Percentiles rank a stretch among this genome's conserved stretches.
Evolutionary conservation across 1,140 invertebrate genomes (phyloP).

Genomic region (Heterodera carotae): DNA sequence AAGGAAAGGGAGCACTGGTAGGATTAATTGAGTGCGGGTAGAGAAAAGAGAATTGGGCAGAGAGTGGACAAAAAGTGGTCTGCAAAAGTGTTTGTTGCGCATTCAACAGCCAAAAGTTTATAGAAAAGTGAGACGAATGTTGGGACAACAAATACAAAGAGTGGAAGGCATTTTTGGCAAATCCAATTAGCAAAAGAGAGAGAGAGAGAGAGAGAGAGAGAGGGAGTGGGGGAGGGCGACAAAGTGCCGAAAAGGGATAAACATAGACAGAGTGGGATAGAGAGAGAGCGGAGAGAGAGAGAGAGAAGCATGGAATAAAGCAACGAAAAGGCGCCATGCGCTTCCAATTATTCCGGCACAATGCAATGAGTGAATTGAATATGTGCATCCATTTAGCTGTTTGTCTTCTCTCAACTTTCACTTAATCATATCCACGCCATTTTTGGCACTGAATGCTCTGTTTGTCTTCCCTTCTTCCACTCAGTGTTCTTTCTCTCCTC

Average conservation of each 20-base stretch:
- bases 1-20: neutral
- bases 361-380: neutral
- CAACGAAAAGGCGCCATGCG: neutral
- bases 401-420: neutral
- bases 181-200: neutral
- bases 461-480: neutral
- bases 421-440: neutral
- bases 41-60: neutral
- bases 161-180: neutral
- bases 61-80: neutral
- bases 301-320: neutral
- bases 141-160: neutral
- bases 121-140: neutral
- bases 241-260: neutral
- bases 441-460: neutral
- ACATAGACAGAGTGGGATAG: neutral
- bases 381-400: too few species aligned
- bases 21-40: neutral
- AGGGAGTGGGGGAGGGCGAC: neutral
- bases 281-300: neutral
- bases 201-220: neutral
- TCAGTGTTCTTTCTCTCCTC: neutral
- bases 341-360: constrained; percentile 4
- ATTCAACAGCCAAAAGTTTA: neutral
- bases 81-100: neutral